Base-by-base conservation (phyloP, 2,113 vertebrate species). In the Pionites leucogaster region DNA sequence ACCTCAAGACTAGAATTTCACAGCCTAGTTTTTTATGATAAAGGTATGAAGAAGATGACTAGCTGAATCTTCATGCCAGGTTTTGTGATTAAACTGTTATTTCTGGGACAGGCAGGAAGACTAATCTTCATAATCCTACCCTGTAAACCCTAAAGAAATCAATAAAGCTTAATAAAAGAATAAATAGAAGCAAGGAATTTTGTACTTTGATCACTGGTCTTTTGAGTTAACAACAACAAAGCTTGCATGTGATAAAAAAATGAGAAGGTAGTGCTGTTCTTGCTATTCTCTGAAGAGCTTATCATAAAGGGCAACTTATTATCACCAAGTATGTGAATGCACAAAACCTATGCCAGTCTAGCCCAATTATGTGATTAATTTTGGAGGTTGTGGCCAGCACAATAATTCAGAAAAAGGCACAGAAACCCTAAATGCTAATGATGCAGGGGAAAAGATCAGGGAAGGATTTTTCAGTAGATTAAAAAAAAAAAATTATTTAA, bases 1-100 rank as follows among this genome's bases (percentile, higher is more conserved):
- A 90, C 72, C 59, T 82, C 65, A 28, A 60, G 39, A 65, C 35
- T n/a, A 44, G 42, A 55, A 33, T 75, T 91, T 67, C 8, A 7
- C 49, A 88, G 44, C 68, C 86, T 78, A 63, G 19, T n/a, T 88
- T 96, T 82, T 88, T 42, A 84, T 71, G 60, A 78, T 89, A 90
- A 63, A 93, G 31, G 39, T 63, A 65, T 49, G 53, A 96, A 90
- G 57, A 93, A 91, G 55, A 52, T 79, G 64, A 59, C 86, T 86
- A 69, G 57, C 64, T 82, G 83, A 87, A 86, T 69, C 44, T 47
- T 91, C 52, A 70, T 64, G 92, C 31, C 82, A 94, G 83, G 77
- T 92, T 96, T 93, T 67, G 65, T 92, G 95, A 95, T 97, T 92
- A 95, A 95, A 71, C 42, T 42, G 92, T 24, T 96, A 97, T 97